phyloP scores from a whole-genome alignment of 2,113 vertebrate species.

The Galeopterus variegatus region DNA sequence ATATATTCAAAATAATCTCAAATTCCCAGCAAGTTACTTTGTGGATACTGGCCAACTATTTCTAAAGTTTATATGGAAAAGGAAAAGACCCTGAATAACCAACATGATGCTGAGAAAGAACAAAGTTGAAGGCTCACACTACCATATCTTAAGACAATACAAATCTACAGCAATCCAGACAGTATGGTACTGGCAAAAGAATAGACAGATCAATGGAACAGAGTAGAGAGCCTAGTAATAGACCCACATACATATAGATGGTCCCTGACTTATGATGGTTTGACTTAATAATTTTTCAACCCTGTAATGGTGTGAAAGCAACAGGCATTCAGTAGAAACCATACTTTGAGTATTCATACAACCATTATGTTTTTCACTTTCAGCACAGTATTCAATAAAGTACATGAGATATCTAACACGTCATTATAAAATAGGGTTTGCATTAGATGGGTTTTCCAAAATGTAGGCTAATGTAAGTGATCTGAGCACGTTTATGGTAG shows the following conservation, averaged over 20 bases:
- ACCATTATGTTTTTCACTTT: no score
- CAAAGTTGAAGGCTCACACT: not conserved
- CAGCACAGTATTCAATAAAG: no score
- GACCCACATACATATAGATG: not conserved
- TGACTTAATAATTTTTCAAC: no score
- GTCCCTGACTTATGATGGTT: no score
- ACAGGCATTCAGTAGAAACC: no score
- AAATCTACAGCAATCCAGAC: not conserved
- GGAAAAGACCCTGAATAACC: constrained; percentile 27
- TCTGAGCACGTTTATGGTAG: no score
- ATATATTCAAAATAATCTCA: not conserved
- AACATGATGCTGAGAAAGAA: constrained; percentile 23
- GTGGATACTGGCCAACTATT: not conserved
- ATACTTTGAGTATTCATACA: no score
- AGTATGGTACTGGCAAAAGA: not conserved
- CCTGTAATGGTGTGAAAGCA: no score
- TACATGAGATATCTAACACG: no score
- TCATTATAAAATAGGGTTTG: no score
- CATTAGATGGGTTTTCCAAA: no score
- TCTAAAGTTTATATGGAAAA: constrained; percentile 23
- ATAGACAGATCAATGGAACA: not conserved
- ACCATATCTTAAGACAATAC: not conserved
- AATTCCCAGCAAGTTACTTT: constrained; percentile 4
- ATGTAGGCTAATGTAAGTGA: no score
- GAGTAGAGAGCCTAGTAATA: not conserved